Conservation (phyloP, 2,888 invertebrate genomes). For the Diarsia mendica region DNA sequence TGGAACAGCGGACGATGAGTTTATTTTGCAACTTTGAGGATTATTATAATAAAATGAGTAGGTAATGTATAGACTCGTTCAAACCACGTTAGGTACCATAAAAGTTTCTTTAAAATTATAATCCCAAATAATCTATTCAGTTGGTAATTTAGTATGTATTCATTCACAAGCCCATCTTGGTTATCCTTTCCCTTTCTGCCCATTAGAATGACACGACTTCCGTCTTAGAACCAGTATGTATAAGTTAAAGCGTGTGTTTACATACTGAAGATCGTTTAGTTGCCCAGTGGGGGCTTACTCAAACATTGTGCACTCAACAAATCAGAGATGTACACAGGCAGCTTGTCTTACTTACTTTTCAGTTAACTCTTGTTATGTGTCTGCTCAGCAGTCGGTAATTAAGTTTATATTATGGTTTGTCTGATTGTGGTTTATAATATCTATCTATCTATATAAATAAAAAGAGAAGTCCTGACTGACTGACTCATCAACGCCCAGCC, state of each 20-base stretch:
- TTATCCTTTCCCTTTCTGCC: constrained; percentile 5
- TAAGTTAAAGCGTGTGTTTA: constrained; percentile 17
- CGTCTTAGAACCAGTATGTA: constrained; percentile 25
- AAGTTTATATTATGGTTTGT: neutral
- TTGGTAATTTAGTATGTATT: neutral
- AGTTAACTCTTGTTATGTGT: neutral
- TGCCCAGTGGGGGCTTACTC: neutral
- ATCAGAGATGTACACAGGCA: neutral
- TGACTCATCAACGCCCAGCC: too few relatives aligned
- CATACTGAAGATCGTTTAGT: constrained; percentile 15
- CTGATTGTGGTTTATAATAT: neutral
- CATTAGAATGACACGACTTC: constrained; percentile 18
- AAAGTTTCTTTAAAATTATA: neutral
- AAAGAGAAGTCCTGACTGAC: too few relatives aligned
- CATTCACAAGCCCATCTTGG: neutral
- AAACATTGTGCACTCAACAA: constrained; percentile 1
- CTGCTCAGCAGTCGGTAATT: neutral
- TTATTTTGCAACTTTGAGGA: too few relatives aligned
- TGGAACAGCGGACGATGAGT: too few relatives aligned
- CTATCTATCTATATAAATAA: too few relatives aligned
- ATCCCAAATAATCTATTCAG: neutral
- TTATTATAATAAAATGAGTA: too few relatives aligned
- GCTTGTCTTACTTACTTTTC: neutral
- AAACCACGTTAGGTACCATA: too few relatives aligned
- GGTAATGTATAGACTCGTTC: too few relatives aligned